Evolutionary conservation across 1,140 invertebrate genomes (phyloP).

Genomic region (Battus philenor): DNA sequence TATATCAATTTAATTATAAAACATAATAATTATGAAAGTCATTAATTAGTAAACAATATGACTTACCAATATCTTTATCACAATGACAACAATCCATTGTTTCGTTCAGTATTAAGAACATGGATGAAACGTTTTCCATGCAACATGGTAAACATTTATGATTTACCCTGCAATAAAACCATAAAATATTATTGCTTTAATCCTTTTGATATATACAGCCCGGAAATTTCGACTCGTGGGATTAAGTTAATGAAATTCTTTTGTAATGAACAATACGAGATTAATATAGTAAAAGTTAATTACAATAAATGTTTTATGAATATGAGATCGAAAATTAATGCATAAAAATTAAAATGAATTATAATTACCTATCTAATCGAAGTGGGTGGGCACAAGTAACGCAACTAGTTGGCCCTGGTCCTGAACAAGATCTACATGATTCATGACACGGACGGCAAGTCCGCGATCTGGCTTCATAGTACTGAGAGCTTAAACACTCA

Average conservation of each 20-base stretch:
- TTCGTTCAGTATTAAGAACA: slow-evolving; percentile 49
- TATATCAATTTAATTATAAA: too few relatives aligned
- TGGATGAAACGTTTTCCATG: slow-evolving; percentile 55
- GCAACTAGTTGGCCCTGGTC: slow-evolving; percentile 82
- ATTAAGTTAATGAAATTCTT: too few relatives aligned
- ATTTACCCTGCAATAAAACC: slow-evolving; percentile 74
- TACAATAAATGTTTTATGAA: too few relatives aligned
- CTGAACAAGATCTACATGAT: slow-evolving; percentile 83
- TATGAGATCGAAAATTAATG: too few relatives aligned
- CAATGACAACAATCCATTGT: slow-evolving; percentile 79
- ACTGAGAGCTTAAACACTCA: slow-evolving; percentile 83
- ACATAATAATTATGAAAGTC: too few relatives aligned
- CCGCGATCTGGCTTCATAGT: slow-evolving; percentile 81
- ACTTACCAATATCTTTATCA: slow-evolving; percentile 80
- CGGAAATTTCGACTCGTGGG: too few relatives aligned
- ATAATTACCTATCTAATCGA: slow-evolving; percentile 77
- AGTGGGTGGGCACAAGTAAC: slow-evolving; percentile 80
- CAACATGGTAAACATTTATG: slow-evolving; percentile 85
- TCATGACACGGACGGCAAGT: slow-evolving; percentile 83
- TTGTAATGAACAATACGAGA: too few relatives aligned
- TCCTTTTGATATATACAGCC: too few relatives aligned
- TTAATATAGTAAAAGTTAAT: too few relatives aligned
- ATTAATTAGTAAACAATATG: slow-evolving; percentile 11
- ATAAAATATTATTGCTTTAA: too few relatives aligned
- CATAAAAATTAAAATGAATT: too few relatives aligned